Conservation (phyloP, 2,113 vertebrate genomes). For the Oreochromis spilurus region DNA sequence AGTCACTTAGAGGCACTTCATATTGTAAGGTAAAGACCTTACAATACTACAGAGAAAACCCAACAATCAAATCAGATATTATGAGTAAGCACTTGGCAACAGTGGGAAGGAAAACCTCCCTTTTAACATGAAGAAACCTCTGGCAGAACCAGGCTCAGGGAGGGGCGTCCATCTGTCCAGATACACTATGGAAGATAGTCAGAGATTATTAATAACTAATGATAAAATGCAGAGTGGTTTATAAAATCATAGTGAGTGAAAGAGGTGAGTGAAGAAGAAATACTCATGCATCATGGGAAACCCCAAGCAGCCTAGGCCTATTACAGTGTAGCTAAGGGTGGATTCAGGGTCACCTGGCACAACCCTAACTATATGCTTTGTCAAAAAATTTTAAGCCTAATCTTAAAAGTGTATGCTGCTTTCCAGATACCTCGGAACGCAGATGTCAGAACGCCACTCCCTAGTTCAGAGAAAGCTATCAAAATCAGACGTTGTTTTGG, state of each 20-base stretch:
- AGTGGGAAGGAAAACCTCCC: background rate
- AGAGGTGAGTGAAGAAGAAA: background rate
- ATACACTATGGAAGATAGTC: background rate
- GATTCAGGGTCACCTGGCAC: background rate
- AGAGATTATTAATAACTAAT: background rate
- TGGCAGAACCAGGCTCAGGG: background rate
- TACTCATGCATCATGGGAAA: background rate
- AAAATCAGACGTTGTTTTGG: background rate
- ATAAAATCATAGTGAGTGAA: background rate
- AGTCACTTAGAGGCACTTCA: fast-evolving
- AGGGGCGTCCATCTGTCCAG: background rate
- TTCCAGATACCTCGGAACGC: fast-evolving
- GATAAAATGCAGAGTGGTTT: background rate
- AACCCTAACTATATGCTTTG: background rate
- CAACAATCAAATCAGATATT: fast-evolving
- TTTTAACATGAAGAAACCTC: background rate
- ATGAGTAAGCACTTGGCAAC: background rate
- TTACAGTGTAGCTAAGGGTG: background rate
- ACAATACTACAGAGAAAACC: background rate
- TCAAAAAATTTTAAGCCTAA: background rate
- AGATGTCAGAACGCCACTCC: background rate
- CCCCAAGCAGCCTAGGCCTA: fast-evolving
- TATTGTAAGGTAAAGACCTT: background rate
- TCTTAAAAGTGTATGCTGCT: background rate
- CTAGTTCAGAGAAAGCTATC: background rate